Evolutionary conservation across 2,113 vertebrate species (phyloP), one percentile per base, ranked within the genome.

Genomic region (Jacana jacana): DNA sequence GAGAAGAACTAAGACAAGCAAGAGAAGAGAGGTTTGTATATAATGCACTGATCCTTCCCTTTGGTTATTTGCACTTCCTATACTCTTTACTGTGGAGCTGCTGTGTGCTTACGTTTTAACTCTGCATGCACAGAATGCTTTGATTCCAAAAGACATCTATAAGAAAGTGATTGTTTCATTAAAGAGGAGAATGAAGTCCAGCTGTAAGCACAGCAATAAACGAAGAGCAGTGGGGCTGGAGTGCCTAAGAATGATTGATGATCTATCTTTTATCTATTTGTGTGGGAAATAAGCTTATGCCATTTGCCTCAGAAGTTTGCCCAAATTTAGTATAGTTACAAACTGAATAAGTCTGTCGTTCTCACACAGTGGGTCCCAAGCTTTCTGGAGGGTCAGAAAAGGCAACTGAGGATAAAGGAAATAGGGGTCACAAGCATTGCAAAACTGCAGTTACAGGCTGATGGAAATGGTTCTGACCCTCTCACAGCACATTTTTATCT

Each of bases 11-110:
- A 55, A 98, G 98, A 97, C 99, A 99, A 94, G 99, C 99, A 88
- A 98, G 99, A 98, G 99, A 99, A 97, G 99, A 99, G 94, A 99
- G 99, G 99, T 99, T 97, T 96, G 98, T 98, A 97, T 80, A 58
- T 61, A 25, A 75, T 61, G 72, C 91, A 78, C 93, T 91, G 49
- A 40, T 58, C 24, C 30, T 88, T 81, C 48, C 58, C 55, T 95
- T 44, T 91, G 40, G 8, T 70, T 95, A 49, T 82, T 93, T 94
- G 49, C 31, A 39, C 39, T 95, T 93, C 19, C 40, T 86, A 2
- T 93, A 28, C 80, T 65, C 49, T 81, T 85, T 69, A 71, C 40
- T 76, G 54, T 76, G 72, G 46, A 31, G 52, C 90, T 78, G 18
- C 49, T 3, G 1, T 54, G 40, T 96, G 70, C 93, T 77, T 92